Conservation (phyloP, 1,140 invertebrate genomes). For the Akabosia matsudoensis region DNA sequence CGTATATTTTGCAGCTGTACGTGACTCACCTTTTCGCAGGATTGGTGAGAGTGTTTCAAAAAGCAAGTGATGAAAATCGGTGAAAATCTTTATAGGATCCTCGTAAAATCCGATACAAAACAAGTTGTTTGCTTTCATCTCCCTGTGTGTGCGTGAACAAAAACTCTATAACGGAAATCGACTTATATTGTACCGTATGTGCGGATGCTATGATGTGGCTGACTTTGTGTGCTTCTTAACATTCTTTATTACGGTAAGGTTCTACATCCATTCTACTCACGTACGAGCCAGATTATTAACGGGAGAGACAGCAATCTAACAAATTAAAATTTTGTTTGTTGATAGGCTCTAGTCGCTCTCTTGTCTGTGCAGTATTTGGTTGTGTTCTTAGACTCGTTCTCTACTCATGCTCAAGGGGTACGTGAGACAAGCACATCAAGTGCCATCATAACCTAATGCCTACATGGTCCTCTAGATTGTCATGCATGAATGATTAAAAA, state of each 20-base stretch:
- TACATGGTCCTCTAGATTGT: too few species aligned
- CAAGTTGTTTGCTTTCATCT: background rate
- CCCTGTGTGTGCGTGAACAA: background rate
- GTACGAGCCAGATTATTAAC: too few species aligned
- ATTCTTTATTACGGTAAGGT: constrained; percentile 34
- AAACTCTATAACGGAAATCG: background rate
- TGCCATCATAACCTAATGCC: background rate
- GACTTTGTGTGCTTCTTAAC: constrained; percentile 36
- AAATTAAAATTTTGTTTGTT: background rate
- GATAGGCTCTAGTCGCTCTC: constrained; percentile 30
- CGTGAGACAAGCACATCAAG: background rate
- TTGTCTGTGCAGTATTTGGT: constrained; percentile 29
- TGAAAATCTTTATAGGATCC: too few species aligned
- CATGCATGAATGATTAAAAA: too few species aligned
- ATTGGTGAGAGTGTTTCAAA: too few species aligned
- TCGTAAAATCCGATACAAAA: background rate
- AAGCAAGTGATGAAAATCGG: too few species aligned
- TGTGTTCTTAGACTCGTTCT: constrained; percentile 24
- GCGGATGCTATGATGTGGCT: constrained; percentile 28
- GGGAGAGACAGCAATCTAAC: background rate
- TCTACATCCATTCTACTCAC: too few species aligned
- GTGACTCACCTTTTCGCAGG: too few species aligned
- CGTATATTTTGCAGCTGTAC: too few species aligned
- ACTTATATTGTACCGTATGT: constrained; percentile 9
- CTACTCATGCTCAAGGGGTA: constrained; percentile 10